Conservation (phyloP, 2,888 invertebrate genomes). For the Parnassius orleans region DNA sequence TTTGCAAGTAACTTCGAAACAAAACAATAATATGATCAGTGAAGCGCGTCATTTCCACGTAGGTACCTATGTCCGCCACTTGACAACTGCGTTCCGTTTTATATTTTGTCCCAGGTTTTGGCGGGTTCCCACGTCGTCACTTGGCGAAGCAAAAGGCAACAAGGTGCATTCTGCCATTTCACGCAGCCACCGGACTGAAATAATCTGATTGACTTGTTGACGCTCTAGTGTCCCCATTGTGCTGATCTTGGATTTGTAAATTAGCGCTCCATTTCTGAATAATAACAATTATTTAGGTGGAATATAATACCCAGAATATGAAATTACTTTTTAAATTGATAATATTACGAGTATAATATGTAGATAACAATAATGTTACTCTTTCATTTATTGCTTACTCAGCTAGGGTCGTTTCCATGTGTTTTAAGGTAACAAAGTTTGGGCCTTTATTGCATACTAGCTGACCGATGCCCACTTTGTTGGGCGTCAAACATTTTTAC, state of each 20-base stretch:
- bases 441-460: too few species aligned
- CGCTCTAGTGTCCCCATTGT: constrained; percentile 29
- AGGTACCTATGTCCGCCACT: constrained; percentile 13
- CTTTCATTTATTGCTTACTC: too few species aligned
- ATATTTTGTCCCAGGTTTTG: neutral
- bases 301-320: too few species aligned
- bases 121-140: constrained; percentile 21
- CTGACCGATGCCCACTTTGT: too few species aligned
- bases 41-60: neutral
- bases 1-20: constrained; percentile 6
- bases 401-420: too few species aligned
- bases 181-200: constrained; percentile 27
- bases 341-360: too few species aligned
- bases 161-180: constrained; percentile 28
- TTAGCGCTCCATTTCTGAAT: constrained; percentile 32
- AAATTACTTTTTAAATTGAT: too few species aligned
- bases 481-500: too few species aligned
- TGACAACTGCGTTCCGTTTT: constrained; percentile 11
- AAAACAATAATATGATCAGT: constrained; percentile 1
- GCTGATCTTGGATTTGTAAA: constrained; percentile 6
- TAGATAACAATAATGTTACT: too few species aligned
- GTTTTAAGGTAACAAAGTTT: too few species aligned
- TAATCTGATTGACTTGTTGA: constrained; percentile 37
- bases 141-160: constrained; percentile 6
- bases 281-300: too few species aligned